A percentile compares a stretch with the other conserved stretches of the same genome.
phyloP scores from a whole-genome alignment of 2,797 vertebrate species.

The Gallinago solitaria region DNA sequence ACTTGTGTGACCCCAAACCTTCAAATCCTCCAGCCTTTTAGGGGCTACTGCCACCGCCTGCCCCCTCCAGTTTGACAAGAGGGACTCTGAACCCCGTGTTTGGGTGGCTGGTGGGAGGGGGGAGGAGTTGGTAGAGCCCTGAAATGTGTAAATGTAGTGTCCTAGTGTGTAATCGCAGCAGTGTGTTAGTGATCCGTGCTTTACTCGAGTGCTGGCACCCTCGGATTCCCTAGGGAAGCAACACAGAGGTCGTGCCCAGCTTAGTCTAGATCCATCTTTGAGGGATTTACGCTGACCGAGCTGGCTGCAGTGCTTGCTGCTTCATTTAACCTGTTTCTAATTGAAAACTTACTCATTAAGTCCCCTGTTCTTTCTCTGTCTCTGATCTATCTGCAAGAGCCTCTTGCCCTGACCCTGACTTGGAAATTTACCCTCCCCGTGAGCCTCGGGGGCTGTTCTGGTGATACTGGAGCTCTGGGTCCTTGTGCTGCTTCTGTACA shows the following conservation, averaged over 20 bases:
- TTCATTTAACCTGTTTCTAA: neutral
- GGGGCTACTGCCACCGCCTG: neutral
- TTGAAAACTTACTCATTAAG: neutral
- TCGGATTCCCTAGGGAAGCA: neutral
- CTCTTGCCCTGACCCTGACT: neutral
- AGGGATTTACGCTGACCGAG: neutral
- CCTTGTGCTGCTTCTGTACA: neutral
- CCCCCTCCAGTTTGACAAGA: neutral
- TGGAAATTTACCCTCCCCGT: neutral
- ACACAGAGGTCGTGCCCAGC: neutral
- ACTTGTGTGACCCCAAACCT: neutral
- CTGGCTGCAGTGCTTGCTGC: neutral
- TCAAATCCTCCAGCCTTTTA: neutral
- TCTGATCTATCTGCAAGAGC: neutral
- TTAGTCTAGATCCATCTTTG: neutral
- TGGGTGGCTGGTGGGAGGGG: neutral
- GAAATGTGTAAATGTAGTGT: neutral
- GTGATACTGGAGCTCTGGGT: neutral
- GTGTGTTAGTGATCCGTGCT: neutral
- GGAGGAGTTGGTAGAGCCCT: neutral
- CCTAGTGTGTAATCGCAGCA: neutral
- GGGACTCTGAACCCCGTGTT: too few relatives aligned
- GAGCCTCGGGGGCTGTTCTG: neutral
- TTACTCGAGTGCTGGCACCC: neutral
- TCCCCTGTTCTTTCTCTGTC: neutral